These are phyloP conservation scores for Neelides sp. DNA, from an alignment of 1,140 invertebrate genomes.

Conservation along the genomic window DNA sequence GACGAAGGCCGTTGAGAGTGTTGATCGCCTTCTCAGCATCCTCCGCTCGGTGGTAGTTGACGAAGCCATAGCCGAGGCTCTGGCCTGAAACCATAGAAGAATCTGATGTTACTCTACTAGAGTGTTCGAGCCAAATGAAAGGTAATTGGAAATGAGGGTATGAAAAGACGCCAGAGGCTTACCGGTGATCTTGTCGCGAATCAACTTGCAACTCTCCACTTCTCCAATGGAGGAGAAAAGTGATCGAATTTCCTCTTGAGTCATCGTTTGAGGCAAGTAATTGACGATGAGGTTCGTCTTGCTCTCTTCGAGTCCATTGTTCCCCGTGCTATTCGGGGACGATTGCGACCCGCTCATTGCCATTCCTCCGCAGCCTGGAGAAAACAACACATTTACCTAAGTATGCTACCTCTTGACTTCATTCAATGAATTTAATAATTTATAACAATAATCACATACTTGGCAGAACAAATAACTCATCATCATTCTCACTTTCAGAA, in stretches of 20 bases:
- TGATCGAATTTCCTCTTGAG: constrained; percentile 94
- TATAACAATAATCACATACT: no score
- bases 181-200: constrained; percentile 96
- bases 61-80: constrained; percentile 97
- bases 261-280: constrained; percentile 98
- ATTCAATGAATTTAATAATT: no score
- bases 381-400: constrained; percentile 51
- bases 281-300: constrained; percentile 99
- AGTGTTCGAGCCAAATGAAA: no score
- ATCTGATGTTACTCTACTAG: constrained; percentile 27
- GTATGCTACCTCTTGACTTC: constrained; percentile 4
- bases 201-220: constrained; percentile 97
- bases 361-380: constrained; percentile 23
- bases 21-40: constrained; percentile 97
- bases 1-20: constrained; percentile 85
- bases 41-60: constrained; percentile 92
- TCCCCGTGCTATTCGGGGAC: constrained; percentile 23
- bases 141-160: no score
- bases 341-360: constrained; percentile 19
- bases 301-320: constrained; percentile 61
- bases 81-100: constrained; percentile 60
- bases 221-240: constrained; percentile 96
- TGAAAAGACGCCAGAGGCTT: no score
- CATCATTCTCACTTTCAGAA: no score
- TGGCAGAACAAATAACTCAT: no score